Evolutionary conservation across 2,797 vertebrate species (phyloP).

Genomic region (Paguma larvata): DNA sequence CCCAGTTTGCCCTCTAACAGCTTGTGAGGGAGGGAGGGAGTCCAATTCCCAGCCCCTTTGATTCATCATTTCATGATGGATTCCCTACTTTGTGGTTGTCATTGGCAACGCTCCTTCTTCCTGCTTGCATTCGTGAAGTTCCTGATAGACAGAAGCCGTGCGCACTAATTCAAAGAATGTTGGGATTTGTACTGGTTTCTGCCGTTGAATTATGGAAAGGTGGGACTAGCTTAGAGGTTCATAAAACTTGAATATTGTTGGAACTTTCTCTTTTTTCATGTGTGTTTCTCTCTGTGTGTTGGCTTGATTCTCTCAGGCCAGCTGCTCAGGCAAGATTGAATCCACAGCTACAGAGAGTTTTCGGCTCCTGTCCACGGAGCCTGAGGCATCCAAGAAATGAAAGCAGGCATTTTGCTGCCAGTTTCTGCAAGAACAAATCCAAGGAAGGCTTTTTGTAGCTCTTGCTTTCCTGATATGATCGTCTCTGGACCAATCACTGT

Average conservation of each 20-base stretch:
- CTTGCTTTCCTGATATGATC: not conserved
- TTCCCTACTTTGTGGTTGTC: not conserved
- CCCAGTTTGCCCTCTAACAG: not conserved
- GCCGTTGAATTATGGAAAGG: not conserved
- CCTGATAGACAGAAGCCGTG: not conserved
- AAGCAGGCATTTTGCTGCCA: not conserved
- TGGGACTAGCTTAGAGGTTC: not conserved
- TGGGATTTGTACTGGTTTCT: not conserved
- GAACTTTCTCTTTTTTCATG: not conserved
- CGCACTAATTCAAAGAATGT: not conserved
- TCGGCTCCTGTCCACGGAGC: constrained; percentile 17
- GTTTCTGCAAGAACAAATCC: not conserved
- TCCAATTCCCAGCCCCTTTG: fast-evolving
- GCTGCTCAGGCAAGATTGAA: constrained; percentile 31
- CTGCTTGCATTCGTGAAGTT: not conserved
- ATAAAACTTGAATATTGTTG: not conserved
- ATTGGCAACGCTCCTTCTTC: not conserved
- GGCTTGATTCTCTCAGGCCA: constrained; percentile 47
- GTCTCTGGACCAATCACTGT: not conserved
- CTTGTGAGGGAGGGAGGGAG: not conserved
- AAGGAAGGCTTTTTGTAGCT: not conserved
- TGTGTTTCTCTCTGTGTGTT: not conserved
- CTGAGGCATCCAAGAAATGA: constrained; percentile 34
- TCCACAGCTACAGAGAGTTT: not conserved
- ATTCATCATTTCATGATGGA: not conserved